Base-by-base conservation (phyloP, 2,113 vertebrate genomes). In the Plecturocebus donacophilus region DNA sequence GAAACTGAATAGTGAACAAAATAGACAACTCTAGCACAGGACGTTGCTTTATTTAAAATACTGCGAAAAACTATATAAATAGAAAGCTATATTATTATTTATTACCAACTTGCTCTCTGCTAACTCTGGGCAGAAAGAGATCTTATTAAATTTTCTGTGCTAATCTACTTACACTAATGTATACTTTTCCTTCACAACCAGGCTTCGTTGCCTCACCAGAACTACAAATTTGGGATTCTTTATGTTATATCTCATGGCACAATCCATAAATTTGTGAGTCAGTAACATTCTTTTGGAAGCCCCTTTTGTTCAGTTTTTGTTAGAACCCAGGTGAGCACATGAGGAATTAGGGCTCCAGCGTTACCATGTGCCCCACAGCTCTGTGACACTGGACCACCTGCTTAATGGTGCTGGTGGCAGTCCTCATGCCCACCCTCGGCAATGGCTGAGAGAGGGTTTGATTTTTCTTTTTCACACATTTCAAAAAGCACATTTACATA, bases 261-360 rank as follows among this genome's bases (percentile, higher is more conserved):
- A 90, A 52, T n/a, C 76, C 58, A 87, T 77, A 81, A 45, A 87
- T 77, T 75, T 58, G 54, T 56, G 66, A 87, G 81, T 87, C 61
- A 88, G 47, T 45, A 76, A 64, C 75, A 76, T 70, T 58, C 32
- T 90, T 95, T 81, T 61, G 71, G 30, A 92, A 97, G 79, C 11
- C 12, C 35, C 47, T 32, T 2, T 45, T 80, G 47, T 90, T 58
- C 42, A 3, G 25, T 49, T 94, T 96, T 76, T 66, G 56, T 52
- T 40, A 70, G n/a, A 87, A 58, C 76, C 80, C 30, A 40, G 13
- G 42, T 40, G 38, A 79, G 56, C 35, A 45, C n/a, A 4, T 2
- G 38, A 94, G 71, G 11, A 25, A 68, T 54, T 40, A 20, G 80
- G 47, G 6, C 21, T 80, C 54, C 7, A 6, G 27, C 4, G n/a